Evolutionary conservation across 2,113 vertebrate species (phyloP), one percentile per base, ranked within the genome.

Genomic region (Irena cyanogastra): DNA sequence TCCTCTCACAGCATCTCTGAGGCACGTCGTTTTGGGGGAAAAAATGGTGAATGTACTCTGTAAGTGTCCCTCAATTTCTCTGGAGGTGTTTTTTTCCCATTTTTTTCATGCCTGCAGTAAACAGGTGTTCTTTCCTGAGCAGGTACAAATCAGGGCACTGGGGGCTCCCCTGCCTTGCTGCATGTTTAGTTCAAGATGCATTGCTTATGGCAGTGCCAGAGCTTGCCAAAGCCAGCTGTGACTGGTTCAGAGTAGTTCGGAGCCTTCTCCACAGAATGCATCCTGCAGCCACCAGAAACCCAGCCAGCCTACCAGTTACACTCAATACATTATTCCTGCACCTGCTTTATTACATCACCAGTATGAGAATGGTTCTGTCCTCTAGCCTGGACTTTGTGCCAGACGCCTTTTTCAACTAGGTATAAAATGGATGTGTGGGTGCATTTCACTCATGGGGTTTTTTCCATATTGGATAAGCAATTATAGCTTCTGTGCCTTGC

Each of bases 21-120:
- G 6, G 2, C 6, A 35, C 4, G 6, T 66, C 31, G 11, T 42
- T 66, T 66, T 0, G 0, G 26, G 11, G 16, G 11, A 26, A 39
- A 57, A 50, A 57, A 20, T 16, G 7, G 17, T 50, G 37, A 66
- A 35, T 31, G 26, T 26, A 16, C 2, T 35, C 10, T 30, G 4
- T 21, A 53, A 57, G 9, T 42, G 13, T 50, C 9, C 19, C 6
- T 41, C 22, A 14, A 0, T 45, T 89, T 54, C 35, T 82, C 22
- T 70, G 56, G 16, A 56, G 16, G 1, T 11, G 1, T 37, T 71
- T 84, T 72, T 30, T 61, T 13, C 4, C 9, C 5, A n/a, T 44
- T 41, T 54, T 41, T 72, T n/a, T 59, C 16, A 23, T 19, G 4
- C 5, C 13, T 72, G 4, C 24, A 17, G 69, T 35, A 59, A 59